Evolutionary conservation across 2,113 vertebrate genomes (phyloP), one percentile per base, ranked within the genome.

Genomic region (Lucifuga dentata): DNA sequence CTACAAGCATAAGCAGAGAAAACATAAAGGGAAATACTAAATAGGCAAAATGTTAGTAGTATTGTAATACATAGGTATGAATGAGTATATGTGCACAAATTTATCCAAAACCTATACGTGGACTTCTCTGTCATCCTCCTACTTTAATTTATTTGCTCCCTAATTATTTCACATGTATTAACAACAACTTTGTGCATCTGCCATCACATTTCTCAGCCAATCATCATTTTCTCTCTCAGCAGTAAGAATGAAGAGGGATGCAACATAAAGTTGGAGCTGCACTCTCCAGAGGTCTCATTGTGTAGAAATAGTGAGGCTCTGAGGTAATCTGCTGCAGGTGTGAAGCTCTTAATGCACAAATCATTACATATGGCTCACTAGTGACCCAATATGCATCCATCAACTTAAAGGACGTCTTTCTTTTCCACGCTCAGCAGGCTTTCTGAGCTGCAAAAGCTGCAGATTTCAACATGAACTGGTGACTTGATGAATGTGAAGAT

Each of bases 261-360:
- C 46, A 56, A 39, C 24, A 17, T 26, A 51, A 32, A 64, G 62
- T 71, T 55, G 3, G 32, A 70, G 68, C 17, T 4, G 24, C 41
- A 53, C 70, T 68, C 83, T 78, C 83, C 5, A 1, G 75, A 65
- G 77, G 86, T 73, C 68, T 76, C 58, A 79, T 73, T 80, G 81
- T 74, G 73, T 63, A 66, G 71, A 78, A 78, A 73, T 57, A 36
- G 43, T 11, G 6, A 69, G 68, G 32, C 51, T 32, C 43, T 67
- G 72, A 59, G 58, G 48, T 78, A 52, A 78, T 82, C 43, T 36
- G 49, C 41, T 62, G 36, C 19, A 69, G 84, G 65, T 73, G 76
- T 63, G 33, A 12, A 12, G 0, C 55, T 29, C 26, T 29, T 29
- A 29, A 29, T 17, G 4, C 65, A 39, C 17, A 60, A 68, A 69